Conservation (phyloP, 1,140 invertebrate genomes). For the Agrypnia vestita region DNA sequence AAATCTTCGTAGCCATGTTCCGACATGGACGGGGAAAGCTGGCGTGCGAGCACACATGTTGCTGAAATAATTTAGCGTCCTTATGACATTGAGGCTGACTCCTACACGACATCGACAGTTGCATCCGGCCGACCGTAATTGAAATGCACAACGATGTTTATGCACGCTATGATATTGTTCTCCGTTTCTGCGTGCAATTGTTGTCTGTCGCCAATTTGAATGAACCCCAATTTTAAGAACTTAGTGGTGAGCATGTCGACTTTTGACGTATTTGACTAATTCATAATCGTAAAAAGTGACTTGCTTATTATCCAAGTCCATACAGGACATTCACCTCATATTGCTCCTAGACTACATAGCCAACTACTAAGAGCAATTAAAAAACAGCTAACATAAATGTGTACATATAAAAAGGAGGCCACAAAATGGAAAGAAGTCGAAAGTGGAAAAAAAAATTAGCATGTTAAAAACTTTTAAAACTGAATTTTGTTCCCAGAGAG, state of each 20-base stretch:
- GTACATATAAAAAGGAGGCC: too few relatives aligned
- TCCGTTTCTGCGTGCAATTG: slow-evolving; percentile 24
- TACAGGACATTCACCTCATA: too few relatives aligned
- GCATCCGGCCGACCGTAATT: slow-evolving; percentile 26
- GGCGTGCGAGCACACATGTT: not conserved
- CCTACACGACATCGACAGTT: slow-evolving; percentile 1
- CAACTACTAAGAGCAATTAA: too few relatives aligned
- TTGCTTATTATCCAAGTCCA: too few relatives aligned
- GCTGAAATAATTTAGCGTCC: not conserved
- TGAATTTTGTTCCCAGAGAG: too few relatives aligned
- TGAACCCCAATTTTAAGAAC: not conserved
- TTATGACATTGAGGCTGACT: not conserved
- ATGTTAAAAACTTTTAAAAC: too few relatives aligned
- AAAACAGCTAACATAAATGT: too few relatives aligned
- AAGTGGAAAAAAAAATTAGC: too few relatives aligned
- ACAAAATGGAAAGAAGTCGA: too few relatives aligned
- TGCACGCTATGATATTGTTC: slow-evolving; percentile 24
- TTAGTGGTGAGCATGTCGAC: not conserved
- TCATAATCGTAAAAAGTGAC: too few relatives aligned
- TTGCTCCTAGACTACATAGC: too few relatives aligned
- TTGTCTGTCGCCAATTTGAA: slow-evolving; percentile 22
- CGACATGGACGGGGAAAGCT: not conserved
- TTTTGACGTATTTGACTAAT: too few relatives aligned
- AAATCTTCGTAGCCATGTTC: not conserved
- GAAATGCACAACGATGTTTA: slow-evolving; percentile 21